Conservation (phyloP, 1,140 invertebrate genomes). For the Trissolcus basalis region DNA sequence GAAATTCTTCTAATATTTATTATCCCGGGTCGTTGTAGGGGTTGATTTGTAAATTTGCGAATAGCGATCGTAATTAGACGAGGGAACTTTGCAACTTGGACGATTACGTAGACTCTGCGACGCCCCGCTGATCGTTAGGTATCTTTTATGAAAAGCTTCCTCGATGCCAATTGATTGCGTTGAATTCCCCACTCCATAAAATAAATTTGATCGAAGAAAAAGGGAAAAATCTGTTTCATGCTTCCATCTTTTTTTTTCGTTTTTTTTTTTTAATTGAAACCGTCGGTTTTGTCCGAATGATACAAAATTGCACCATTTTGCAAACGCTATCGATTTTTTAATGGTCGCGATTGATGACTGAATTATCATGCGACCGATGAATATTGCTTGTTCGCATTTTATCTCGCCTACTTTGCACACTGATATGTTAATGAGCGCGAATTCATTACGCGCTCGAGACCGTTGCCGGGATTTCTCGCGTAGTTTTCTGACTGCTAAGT, state of each 20-base stretch:
- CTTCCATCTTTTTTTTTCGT: conserved; percentile 44
- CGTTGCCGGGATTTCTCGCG: not conserved
- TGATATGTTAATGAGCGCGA: conserved; percentile 23
- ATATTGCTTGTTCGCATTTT: conserved; percentile 1
- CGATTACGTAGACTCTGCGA: conserved; percentile 14
- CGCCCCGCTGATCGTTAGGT: conserved; percentile 22
- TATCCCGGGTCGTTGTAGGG: conserved; percentile 13
- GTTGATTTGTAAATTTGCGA: conserved; percentile 41
- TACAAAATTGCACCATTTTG: conserved; percentile 28
- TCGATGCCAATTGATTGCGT: conserved; percentile 24
- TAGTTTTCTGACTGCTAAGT: too few species aligned
- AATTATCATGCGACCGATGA: conserved; percentile 13
- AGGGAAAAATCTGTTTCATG: too few species aligned
- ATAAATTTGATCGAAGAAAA: conserved; percentile 38
- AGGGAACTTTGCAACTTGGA: conserved; percentile 29
- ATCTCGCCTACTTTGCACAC: conserved; percentile 7
- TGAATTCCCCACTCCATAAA: conserved; percentile 66
- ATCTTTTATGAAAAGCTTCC: conserved; percentile 41
- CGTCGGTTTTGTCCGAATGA: too few species aligned
- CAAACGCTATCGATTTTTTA: conserved; percentile 36
- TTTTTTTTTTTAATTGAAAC: too few species aligned
- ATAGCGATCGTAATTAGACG: conserved; percentile 44
- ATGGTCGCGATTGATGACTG: conserved; percentile 14
- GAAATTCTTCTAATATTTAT: conserved; percentile 27
- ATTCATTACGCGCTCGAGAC: conserved; percentile 1